Conservation (phyloP, 23 tunicate species). For the Ascidia mentula region DNA sequence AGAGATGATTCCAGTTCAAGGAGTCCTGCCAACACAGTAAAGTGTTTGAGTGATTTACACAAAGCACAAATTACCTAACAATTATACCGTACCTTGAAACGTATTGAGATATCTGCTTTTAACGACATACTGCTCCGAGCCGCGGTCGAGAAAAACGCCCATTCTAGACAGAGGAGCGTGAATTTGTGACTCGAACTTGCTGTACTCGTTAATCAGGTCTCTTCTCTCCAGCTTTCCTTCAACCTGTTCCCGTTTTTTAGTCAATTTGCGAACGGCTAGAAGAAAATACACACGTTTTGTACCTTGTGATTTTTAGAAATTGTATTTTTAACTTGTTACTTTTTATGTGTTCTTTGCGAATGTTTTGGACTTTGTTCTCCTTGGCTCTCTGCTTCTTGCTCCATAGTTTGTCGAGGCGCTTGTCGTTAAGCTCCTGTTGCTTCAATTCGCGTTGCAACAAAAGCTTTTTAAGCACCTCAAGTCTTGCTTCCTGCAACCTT, state of each 20-base stretch:
- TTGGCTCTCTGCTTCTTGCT: conserved; percentile 72
- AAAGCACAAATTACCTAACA: too few species aligned
- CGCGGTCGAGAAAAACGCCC: conserved; percentile 93
- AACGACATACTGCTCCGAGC: conserved; percentile 93
- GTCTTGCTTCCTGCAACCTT: conserved; percentile 84
- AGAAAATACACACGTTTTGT: too few species aligned
- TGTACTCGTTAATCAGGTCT: conserved; percentile 70
- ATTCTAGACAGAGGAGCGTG: conserved; percentile 83
- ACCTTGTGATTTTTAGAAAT: too few species aligned
- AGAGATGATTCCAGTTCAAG: conserved; percentile 86
- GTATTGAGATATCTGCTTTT: conserved; percentile 83
- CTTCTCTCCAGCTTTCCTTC: conserved; percentile 71
- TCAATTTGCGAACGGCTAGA: conserved; percentile 66
- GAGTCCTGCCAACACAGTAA: conserved; percentile 72
- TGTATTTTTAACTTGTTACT: conserved; percentile 20
- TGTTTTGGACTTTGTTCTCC: conserved; percentile 79
- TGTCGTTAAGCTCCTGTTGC: conserved; percentile 87
- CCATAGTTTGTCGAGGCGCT: conserved; percentile 87
- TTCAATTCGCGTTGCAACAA: conserved; percentile 76
- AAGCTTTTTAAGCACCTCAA: conserved; percentile 73
- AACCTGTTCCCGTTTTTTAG: conserved; percentile 40
- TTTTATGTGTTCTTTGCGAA: conserved; percentile 84
- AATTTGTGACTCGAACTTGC: conserved; percentile 72
- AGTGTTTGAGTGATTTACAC: too few species aligned
- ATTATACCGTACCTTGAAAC: conserved; percentile 67